Evolutionary conservation across 2,113 vertebrate species (phyloP).

Genomic region (Lutjanus erythropterus): DNA sequence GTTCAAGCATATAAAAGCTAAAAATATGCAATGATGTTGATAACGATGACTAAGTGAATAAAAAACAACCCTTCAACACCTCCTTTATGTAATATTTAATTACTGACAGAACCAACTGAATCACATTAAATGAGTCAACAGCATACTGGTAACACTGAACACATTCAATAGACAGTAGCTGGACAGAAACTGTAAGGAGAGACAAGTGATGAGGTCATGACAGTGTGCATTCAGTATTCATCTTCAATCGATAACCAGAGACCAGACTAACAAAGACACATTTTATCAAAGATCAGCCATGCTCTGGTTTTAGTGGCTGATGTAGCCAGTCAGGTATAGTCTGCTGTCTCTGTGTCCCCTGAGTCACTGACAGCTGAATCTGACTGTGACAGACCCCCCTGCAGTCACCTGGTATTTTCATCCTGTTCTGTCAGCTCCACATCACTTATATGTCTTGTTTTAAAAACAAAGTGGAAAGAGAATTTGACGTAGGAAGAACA

Average conservation of each 20-base stretch:
- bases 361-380: constrained; percentile 6
- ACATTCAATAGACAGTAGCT: neutral
- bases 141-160: neutral
- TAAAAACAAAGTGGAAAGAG: neutral
- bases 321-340: constrained; percentile 16
- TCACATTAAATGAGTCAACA: constrained; percentile 18
- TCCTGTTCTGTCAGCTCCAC: neutral
- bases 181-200: neutral
- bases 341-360: constrained; percentile 34
- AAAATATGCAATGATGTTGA: neutral
- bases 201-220: neutral
- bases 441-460: neutral
- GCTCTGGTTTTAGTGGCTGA: constrained; percentile 1
- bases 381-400: constrained; percentile 10
- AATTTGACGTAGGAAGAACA: neutral
- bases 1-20: constrained; percentile 7
- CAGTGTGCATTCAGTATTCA: neutral
- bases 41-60: constrained; percentile 18
- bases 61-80: neutral
- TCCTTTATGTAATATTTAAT: constrained; percentile 3
- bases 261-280: neutral
- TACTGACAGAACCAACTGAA: neutral
- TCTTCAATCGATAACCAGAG: neutral
- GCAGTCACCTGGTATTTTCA: constrained; percentile 17
- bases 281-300: neutral